phyloP scores from a whole-genome alignment of 1,140 invertebrate genomes.

The Euwallacea fornicatus region DNA sequence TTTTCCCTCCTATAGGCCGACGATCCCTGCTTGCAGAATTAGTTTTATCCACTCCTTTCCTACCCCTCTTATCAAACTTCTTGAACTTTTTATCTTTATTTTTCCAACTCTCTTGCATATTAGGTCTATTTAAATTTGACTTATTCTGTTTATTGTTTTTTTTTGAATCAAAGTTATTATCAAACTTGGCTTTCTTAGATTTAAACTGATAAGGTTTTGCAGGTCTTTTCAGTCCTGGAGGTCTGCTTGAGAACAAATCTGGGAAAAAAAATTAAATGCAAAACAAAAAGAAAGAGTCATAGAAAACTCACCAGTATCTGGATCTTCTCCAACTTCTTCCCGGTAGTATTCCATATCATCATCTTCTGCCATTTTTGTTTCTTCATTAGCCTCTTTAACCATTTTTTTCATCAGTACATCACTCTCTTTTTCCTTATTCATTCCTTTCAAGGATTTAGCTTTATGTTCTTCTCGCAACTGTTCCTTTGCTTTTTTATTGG shows the following conservation, averaged over 20 bases:
- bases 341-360: constrained; percentile 82
- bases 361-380: constrained; percentile 60
- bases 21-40: constrained; percentile 40
- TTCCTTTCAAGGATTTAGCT: constrained; percentile 69
- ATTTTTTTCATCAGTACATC: constrained; percentile 55
- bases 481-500: constrained; percentile 75
- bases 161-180: too few species aligned
- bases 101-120: constrained; percentile 9
- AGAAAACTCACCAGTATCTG: constrained; percentile 62
- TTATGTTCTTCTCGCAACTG: constrained; percentile 66
- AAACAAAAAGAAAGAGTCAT: not conserved
- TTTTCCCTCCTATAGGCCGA: constrained; percentile 41
- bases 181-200: not conserved
- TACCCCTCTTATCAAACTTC: constrained; percentile 21
- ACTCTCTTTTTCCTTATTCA: constrained; percentile 60
- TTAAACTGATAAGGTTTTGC: constrained; percentile 9
- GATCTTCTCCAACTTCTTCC: constrained; percentile 83
- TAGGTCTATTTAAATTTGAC: too few species aligned
- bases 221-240: not conserved
- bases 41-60: constrained; percentile 34
- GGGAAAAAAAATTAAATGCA: not conserved
- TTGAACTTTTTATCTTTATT: constrained; percentile 20
- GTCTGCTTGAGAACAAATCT: not conserved
- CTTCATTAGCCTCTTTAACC: constrained; percentile 58
- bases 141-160: too few species aligned